Evolutionary conservation across 1,140 invertebrate species (phyloP).

Genomic region (Neoseiulus cucumeris): DNA sequence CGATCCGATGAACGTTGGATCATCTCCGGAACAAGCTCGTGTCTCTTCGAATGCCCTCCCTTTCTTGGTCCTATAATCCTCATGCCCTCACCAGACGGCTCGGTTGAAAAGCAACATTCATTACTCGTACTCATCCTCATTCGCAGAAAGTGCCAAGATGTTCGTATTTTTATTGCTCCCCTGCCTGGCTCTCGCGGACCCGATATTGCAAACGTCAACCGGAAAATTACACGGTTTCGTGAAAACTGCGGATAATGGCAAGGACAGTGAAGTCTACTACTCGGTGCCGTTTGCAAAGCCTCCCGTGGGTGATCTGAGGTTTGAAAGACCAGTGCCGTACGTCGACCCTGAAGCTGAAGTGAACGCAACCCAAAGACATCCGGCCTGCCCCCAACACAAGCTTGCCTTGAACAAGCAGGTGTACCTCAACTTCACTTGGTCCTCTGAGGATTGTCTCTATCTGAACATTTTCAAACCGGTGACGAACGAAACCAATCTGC

Average conservation of each 20-base stretch:
- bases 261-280: not conserved
- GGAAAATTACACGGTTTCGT: not conserved
- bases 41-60: no score
- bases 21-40: no score
- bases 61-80: no score
- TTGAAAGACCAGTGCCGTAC: not conserved
- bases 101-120: no score
- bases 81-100: no score
- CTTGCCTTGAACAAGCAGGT: not conserved
- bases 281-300: not conserved
- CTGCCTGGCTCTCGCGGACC: not conserved
- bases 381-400: not conserved
- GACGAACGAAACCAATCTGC: conserved; percentile 19
- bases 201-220: not conserved
- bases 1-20: no score
- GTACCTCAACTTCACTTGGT: not conserved
- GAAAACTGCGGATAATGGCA: not conserved
- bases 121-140: no score
- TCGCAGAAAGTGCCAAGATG: not conserved
- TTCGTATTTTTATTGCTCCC: not conserved
- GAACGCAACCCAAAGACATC: not conserved
- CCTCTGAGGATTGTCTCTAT: conserved; percentile 66
- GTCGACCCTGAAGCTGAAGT: not conserved
- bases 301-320: not conserved
- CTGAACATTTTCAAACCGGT: conserved; percentile 74